Percentiles rank a stretch among this genome's conserved stretches.
These are phyloP conservation scores for Ennomos quercinarius DNA, from an alignment of 2,888 invertebrate species.

Conservation along the genomic window DNA sequence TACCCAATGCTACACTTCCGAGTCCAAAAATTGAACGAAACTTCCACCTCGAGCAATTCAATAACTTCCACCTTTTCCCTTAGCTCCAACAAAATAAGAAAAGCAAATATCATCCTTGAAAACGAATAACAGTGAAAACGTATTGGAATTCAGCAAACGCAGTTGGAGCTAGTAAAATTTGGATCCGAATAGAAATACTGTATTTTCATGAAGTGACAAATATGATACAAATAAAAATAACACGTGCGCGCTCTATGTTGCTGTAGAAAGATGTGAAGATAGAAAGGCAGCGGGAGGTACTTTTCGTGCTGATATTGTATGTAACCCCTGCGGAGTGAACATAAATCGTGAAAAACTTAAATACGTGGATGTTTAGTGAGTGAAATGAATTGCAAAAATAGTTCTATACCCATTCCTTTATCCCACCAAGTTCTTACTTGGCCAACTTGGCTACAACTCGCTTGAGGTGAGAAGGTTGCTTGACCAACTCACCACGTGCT, in stretches of 20 bases:
- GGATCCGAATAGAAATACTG: constrained; percentile 46
- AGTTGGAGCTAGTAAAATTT: constrained; percentile 51
- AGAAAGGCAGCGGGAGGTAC: constrained; percentile 10
- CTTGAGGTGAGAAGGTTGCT: too few species aligned
- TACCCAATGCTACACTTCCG: too few species aligned
- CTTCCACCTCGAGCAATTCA: constrained; percentile 17
- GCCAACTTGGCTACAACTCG: too few species aligned
- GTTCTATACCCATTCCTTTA: too few species aligned
- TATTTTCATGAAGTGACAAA: constrained; percentile 64
- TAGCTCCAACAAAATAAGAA: constrained; percentile 31
- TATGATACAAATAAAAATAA: constrained; percentile 59
- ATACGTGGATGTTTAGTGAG: too few species aligned
- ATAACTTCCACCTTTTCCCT: constrained; percentile 13
- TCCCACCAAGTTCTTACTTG: too few species aligned
- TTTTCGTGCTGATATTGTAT: too few species aligned
- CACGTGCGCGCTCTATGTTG: constrained; percentile 36
- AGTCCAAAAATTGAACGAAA: too few species aligned
- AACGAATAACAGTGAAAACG: constrained; percentile 34
- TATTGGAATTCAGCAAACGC: constrained; percentile 54
- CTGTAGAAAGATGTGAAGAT: not conserved
- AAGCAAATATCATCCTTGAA: constrained; percentile 44
- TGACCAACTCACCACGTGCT: too few species aligned
- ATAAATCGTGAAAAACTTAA: too few species aligned
- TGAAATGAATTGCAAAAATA: too few species aligned
- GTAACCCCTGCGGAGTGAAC: too few species aligned